phyloP scores from a whole-genome alignment of 2,113 vertebrate species.

The Poeciliopsis prolifica region DNA sequence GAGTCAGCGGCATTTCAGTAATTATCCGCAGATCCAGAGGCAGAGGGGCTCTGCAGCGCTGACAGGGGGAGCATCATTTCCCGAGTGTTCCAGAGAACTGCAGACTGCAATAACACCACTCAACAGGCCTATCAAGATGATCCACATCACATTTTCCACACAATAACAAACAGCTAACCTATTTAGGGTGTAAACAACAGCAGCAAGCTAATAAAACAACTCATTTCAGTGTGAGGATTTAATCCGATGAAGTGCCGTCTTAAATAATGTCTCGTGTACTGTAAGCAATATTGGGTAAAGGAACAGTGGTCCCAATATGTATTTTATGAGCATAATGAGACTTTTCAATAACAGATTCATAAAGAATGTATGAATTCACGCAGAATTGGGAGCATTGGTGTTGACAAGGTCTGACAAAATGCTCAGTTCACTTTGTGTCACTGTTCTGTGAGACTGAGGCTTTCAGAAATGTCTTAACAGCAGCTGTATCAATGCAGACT shows the following conservation, averaged over 20 bases:
- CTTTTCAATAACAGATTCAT: slow-evolving; percentile 78
- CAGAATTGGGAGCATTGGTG: slow-evolving; percentile 20
- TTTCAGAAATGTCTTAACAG: background rate
- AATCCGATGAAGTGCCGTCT: slow-evolving; percentile 72
- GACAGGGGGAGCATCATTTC: slow-evolving; percentile 68
- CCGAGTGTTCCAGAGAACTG: slow-evolving; percentile 65
- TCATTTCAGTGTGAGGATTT: slow-evolving; percentile 63
- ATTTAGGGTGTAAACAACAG: slow-evolving; percentile 74
- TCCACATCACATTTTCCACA: slow-evolving; percentile 71
- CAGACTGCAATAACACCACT: slow-evolving; percentile 79
- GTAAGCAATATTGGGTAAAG: slow-evolving; percentile 57
- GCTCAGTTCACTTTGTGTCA: slow-evolving; percentile 62
- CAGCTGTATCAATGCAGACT: slow-evolving; percentile 28
- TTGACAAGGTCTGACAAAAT: slow-evolving; percentile 37
- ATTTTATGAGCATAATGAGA: slow-evolving; percentile 68
- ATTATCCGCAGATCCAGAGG: slow-evolving; percentile 67
- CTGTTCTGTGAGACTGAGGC: slow-evolving; percentile 16
- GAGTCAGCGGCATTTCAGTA: slow-evolving; percentile 74
- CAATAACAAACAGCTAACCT: slow-evolving; percentile 70
- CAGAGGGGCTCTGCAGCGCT: slow-evolving; percentile 48
- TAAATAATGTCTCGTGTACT: slow-evolving; percentile 60
- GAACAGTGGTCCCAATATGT: slow-evolving; percentile 63
- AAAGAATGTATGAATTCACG: slow-evolving; percentile 76
- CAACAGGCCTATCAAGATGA: slow-evolving; percentile 78
- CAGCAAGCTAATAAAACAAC: slow-evolving; percentile 70